These are phyloP conservation scores for Trichonephila clavata DNA, from an alignment of 1,140 invertebrate genomes.

Conservation along the genomic window DNA sequence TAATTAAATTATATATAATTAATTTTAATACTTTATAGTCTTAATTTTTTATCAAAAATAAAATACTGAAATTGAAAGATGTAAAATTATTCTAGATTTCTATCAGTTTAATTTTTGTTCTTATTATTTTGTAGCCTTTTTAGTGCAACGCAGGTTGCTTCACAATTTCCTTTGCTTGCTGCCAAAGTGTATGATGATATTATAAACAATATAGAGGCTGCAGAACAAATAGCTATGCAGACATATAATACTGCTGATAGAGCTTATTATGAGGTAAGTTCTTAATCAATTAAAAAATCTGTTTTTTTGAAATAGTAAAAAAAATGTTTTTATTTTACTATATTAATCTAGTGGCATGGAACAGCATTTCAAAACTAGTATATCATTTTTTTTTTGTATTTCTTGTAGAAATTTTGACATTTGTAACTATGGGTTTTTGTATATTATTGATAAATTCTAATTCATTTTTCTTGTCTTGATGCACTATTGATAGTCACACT, in stretches of 20 bases:
- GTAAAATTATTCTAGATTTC: neutral
- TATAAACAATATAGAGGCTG: slow-evolving; percentile 85
- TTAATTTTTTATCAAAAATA: no score
- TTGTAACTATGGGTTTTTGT: no score
- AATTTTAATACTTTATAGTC: neutral
- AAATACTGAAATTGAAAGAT: no score
- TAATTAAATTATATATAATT: neutral
- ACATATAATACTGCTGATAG: slow-evolving; percentile 85
- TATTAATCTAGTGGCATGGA: no score
- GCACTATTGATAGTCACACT: no score
- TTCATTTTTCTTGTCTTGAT: no score
- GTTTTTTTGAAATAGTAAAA: no score
- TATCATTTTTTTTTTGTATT: no score
- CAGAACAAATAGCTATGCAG: slow-evolving; percentile 85
- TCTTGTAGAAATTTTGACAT: no score
- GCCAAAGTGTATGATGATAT: slow-evolving; percentile 92
- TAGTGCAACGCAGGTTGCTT: slow-evolving; percentile 76
- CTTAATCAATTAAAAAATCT: neutral
- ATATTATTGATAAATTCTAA: no score
- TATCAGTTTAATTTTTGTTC: neutral
- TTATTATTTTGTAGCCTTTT: slow-evolving; percentile 77
- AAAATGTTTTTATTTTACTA: no score
- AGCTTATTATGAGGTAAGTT: slow-evolving; percentile 83
- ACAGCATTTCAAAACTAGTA: no score
- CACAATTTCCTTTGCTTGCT: slow-evolving; percentile 86